phyloP scores from a whole-genome alignment of 1,140 invertebrate species.

The Uloborus diversus region DNA sequence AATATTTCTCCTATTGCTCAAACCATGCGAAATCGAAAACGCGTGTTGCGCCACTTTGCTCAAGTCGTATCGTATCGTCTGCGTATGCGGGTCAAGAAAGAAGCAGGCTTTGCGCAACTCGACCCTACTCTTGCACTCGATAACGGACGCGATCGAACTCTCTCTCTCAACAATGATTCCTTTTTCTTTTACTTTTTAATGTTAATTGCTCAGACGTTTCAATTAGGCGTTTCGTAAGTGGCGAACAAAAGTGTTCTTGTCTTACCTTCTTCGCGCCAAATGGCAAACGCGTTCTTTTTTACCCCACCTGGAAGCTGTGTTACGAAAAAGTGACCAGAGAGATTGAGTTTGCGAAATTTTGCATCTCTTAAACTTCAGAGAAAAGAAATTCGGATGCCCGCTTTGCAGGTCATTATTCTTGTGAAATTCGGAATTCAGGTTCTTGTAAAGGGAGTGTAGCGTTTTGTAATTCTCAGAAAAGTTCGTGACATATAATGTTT shows the following conservation, averaged over 20 bases:
- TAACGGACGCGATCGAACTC: conserved; percentile 25
- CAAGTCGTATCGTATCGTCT: conserved; percentile 20
- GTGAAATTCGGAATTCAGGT: no score
- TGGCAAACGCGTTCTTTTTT: neutral
- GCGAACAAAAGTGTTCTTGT: neutral
- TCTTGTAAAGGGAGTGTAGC: no score
- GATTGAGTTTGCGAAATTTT: conserved; percentile 15
- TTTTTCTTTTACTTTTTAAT: conserved; percentile 11
- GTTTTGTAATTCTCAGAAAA: no score
- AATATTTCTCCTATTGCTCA: conserved; percentile 5
- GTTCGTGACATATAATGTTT: no score
- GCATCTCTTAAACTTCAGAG: conserved; percentile 4
- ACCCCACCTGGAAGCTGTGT: no score
- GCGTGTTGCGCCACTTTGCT: conserved; percentile 15
- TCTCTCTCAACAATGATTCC: conserved; percentile 23
- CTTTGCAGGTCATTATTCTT: no score
- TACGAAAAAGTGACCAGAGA: conserved; percentile 21
- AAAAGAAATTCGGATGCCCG: no score
- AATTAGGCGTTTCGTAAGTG: conserved; percentile 27
- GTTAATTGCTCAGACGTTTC: conserved; percentile 44
- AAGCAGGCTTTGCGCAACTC: conserved; percentile 40
- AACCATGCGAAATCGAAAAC: conserved; percentile 27
- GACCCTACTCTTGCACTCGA: conserved; percentile 33
- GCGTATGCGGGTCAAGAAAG: conserved; percentile 38
- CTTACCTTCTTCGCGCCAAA: neutral